Conservation (phyloP, 2,113 vertebrate genomes). For the Merops nubicus region DNA sequence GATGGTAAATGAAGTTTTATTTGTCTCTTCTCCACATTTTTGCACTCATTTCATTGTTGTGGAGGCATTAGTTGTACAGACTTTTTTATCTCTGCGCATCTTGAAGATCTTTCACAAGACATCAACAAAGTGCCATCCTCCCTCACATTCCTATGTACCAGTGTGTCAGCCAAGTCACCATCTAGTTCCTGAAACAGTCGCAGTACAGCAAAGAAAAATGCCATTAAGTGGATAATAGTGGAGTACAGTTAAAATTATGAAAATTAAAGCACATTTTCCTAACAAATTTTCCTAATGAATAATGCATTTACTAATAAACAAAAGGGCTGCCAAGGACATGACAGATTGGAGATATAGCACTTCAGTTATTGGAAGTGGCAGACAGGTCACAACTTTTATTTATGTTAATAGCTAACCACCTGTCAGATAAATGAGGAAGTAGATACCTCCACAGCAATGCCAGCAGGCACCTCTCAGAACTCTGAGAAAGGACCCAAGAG, state of each 20-base stretch:
- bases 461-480: conserved; percentile 22
- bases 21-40: not conserved
- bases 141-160: not conserved
- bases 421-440: conserved; percentile 50
- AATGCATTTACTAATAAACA: conserved; percentile 64
- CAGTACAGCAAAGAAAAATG: not conserved
- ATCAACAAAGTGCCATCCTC: not conserved
- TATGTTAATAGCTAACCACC: conserved; percentile 61
- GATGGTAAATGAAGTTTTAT: not conserved
- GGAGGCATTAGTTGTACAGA: not conserved
- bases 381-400: conserved; percentile 62
- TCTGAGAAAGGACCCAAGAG: not conserved
- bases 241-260: not conserved
- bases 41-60: rapidly evolving
- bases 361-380: conserved; percentile 64
- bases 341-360: conserved; percentile 45
- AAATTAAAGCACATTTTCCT: conserved; percentile 42
- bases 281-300: conserved; percentile 50
- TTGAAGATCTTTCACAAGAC: not conserved
- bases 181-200: not conserved
- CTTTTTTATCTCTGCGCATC: not conserved
- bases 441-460: conserved; percentile 7
- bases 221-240: not conserved
- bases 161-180: not conserved
- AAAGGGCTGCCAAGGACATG: conserved; percentile 64